phyloP scores from a whole-genome alignment of 2,113 vertebrate genomes.

The Rhodinocichla rosea region DNA sequence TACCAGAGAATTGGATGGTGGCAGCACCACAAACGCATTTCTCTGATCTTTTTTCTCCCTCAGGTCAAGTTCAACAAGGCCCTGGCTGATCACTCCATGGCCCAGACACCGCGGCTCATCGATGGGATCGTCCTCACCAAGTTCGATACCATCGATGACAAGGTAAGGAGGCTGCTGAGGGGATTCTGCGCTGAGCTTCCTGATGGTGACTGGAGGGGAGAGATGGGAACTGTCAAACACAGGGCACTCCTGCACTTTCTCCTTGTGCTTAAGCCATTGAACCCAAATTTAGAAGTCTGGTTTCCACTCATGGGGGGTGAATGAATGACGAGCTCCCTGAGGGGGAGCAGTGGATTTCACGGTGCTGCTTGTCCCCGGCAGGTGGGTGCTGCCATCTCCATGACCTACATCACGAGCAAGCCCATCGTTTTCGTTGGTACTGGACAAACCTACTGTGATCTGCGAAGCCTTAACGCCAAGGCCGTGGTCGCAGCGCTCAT shows the following conservation, averaged over 20 bases:
- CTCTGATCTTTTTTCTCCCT: accelerated
- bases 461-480: conserved; percentile 95
- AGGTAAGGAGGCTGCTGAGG: conserved; percentile 72
- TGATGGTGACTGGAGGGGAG: accelerated
- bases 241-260: accelerated
- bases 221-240: accelerated
- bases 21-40: accelerated
- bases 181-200: accelerated
- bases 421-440: conserved; percentile 98
- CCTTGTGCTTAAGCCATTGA: no score
- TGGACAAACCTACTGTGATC: conserved; percentile 96
- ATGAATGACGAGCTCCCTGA: neutral
- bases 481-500: conserved; percentile 96
- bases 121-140: conserved; percentile 98
- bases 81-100: conserved; percentile 94
- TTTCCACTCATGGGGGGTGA: accelerated
- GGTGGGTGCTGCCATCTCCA: conserved; percentile 97
- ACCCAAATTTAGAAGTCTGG: neutral
- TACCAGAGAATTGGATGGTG: accelerated
- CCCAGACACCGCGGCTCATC: conserved; percentile 91
- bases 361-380: conserved; percentile 14
- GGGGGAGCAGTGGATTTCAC: neutral
- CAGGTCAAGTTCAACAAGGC: conserved; percentile 99
- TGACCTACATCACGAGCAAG: conserved; percentile 99
- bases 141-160: conserved; percentile 99